A percentile compares a stretch with the other conserved stretches of the same genome.
Conservation (phyloP, 2,888 invertebrate genomes). For the Penaeus monodon region DNA sequence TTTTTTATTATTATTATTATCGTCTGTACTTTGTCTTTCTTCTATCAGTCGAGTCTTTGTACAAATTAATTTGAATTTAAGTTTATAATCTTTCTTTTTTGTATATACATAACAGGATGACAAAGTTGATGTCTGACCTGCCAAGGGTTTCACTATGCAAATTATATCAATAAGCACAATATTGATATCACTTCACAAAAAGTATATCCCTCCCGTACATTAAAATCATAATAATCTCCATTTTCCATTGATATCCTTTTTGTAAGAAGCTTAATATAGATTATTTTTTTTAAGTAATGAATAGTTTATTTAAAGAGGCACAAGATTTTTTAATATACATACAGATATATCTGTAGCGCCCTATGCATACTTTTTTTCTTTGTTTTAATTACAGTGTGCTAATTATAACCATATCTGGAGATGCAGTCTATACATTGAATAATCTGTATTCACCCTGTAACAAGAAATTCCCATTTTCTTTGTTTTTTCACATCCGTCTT, state of each 20-base stretch:
- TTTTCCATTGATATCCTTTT: too few species aligned
- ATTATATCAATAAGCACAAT: constrained; percentile 26
- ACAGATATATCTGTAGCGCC: too few species aligned
- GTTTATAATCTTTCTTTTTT: neutral
- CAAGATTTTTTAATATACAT: too few species aligned
- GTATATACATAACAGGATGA: neutral
- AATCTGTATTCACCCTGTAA: neutral
- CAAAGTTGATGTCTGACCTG: neutral
- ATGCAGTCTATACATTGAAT: too few species aligned
- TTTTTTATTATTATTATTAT: too few species aligned
- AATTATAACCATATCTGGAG: too few species aligned
- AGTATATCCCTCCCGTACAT: neutral
- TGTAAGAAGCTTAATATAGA: too few species aligned
- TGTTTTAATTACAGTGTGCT: too few species aligned
- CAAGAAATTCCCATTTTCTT: too few species aligned
- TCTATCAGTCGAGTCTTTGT: neutral
- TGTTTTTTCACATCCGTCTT: neutral
- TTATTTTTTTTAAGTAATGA: too few species aligned
- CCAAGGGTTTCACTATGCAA: constrained; percentile 47
- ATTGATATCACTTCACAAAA: constrained; percentile 26
- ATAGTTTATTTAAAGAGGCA: too few species aligned
- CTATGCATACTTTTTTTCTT: too few species aligned
- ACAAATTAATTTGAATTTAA: neutral
- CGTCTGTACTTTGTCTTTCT: neutral
- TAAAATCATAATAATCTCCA: neutral